These are phyloP conservation scores for Tenthredo amoena DNA, from an alignment of 2,888 invertebrate genomes.

Conservation along the genomic window DNA sequence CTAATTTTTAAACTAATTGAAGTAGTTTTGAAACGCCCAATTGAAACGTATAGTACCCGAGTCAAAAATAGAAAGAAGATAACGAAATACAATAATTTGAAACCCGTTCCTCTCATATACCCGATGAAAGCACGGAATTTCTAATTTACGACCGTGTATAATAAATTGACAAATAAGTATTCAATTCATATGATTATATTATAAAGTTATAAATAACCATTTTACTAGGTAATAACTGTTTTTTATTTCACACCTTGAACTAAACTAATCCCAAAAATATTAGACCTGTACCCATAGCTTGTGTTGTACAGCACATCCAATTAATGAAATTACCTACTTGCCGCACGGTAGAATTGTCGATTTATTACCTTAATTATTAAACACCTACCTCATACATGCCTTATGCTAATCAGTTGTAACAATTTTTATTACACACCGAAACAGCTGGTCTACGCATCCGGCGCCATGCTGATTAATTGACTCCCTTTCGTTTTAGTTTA, in stretches of 20 bases:
- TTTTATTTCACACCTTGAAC: background rate
- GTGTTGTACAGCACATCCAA: background rate
- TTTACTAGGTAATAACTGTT: background rate
- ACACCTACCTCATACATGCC: background rate
- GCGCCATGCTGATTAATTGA: background rate
- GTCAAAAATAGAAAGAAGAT: background rate
- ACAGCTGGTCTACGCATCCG: background rate
- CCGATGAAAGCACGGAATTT: background rate
- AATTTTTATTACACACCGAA: background rate
- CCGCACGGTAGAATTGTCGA: background rate
- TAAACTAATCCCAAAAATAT: background rate
- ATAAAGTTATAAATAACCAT: background rate
- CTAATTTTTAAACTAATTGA: background rate
- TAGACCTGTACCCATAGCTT: background rate
- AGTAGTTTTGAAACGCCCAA: background rate
- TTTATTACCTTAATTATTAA: slow-evolving; percentile 11
- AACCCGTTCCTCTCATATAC: background rate
- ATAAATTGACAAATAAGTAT: background rate
- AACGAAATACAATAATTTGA: background rate
- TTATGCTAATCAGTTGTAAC: background rate
- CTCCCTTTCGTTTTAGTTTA: background rate
- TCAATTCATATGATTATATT: background rate
- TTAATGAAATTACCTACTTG: background rate
- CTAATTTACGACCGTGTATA: slow-evolving; percentile 1
- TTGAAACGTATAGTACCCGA: background rate